These are phyloP conservation scores for Stratiomys singularior DNA, from an alignment of 2,888 invertebrate genomes.

Conservation along the genomic window DNA sequence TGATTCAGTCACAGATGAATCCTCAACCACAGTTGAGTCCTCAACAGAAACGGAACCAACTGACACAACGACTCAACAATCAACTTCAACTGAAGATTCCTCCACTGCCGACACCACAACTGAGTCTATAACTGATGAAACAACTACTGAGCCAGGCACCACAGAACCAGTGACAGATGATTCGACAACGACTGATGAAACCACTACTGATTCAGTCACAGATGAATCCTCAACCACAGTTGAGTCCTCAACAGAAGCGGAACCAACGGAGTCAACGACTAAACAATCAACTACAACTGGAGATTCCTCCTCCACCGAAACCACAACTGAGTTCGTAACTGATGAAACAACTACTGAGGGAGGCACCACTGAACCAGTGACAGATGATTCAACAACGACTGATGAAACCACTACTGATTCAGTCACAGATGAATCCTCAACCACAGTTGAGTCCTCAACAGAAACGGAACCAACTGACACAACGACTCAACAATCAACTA, in stretches of 20 bases:
- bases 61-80: neutral
- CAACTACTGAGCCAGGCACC: neutral
- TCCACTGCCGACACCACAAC: neutral
- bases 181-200: neutral
- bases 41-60: neutral
- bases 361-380: neutral
- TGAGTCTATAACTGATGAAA: neutral
- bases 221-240: too few species aligned
- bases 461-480: neutral
- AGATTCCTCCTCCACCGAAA: neutral
- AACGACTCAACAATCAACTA: neutral
- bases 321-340: neutral
- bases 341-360: neutral
- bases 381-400: neutral
- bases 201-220: neutral
- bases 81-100: neutral
- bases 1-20: neutral
- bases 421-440: neutral
- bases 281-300: too few species aligned
- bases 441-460: neutral
- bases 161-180: neutral
- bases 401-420: neutral
- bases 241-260: too few species aligned
- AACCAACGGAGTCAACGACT: too few species aligned
- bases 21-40: neutral